Evolutionary conservation across 2,888 invertebrate genomes (phyloP), one percentile per base, ranked within the genome.

Genomic region (Acanthosepion lycidas): DNA sequence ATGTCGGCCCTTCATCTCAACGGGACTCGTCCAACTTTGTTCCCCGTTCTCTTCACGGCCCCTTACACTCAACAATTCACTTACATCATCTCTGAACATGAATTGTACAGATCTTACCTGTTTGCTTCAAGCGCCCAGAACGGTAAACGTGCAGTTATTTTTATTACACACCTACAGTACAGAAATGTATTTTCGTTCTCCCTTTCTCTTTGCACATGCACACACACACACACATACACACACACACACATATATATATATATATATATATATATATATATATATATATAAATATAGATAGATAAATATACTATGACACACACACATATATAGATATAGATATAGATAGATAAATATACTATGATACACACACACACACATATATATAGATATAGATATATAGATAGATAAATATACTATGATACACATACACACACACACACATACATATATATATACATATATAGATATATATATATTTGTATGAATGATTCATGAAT

Each of bases 151-250:
- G 64, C 33, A 94, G 9, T 55, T 28, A 91, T 91, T 51, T 6
- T 94, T 91, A 42, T 94, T 33, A 78, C 91, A 20, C 49, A 94
- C 28, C 26, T 55, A 48, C 42, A 49, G 8, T 48, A 12, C n/a
- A 20, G 91, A 20, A 53, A 64, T 26, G 8, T 28, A 18, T 91
- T 55, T 20, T 55, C 18, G 15, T 3, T 59, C 23, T 91, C 12
- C 51, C 42, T 92, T 48, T 59, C 64, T 20, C 64, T 26, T 42
- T 42, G 2, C 42, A 42, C 42, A 42, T 42, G 42, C 42, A 42
- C 92, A 55, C 64, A 92, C 92, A 92, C 55, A 94, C 42, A 92
- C 55, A 94, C 64, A 92, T 59, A 94, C 23, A 91, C 91, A 49
- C 51, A 91, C 48, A 49, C 49, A 94, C 51, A 94, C 51, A 91